Evolutionary conservation across 2,888 invertebrate genomes (phyloP), one percentile per base, ranked within the genome.

Genomic region (Leptinotarsa peninsularis): DNA sequence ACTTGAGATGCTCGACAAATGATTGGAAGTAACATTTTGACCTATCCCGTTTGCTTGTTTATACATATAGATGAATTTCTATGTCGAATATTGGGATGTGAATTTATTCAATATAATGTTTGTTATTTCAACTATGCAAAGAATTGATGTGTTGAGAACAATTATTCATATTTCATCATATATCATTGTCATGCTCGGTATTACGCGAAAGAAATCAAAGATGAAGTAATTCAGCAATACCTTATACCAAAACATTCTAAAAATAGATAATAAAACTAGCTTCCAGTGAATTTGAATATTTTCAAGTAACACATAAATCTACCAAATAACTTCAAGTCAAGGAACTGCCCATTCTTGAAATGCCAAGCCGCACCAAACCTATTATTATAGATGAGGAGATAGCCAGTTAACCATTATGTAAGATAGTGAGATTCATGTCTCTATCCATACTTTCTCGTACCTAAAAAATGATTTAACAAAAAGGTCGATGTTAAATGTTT

Each of bases 271-370:
- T 43, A 43, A 43, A 43, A 3, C 10, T 43, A 43, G 43, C 43
- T 43, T 10, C 7, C 13, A 43, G 10, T 43, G 13, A 10, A 43
- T 43, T 43, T 23, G 14, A 58, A 58, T 58, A 23, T 23, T 15
- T 21, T 58, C 4, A 15, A 58, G 4, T 21, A 23, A 14, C 15
- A 21, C 58, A 23, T 58, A 23, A 58, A 58, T 23, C 2, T 58
- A 4, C 58, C 21, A 23, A 58, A 58, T 58, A 58, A 58, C 23
- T 4, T 58, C 14, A 58, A 58, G 21, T 23, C 21, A 21, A 58
- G 23, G 58, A 58, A 23, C 58, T 58, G 54, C 18, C 54, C 54
- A 54, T 54, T 54, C 54, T 54, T 18, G n/a, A 52, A 52, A 58
- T 58, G 23, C 21, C 23, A 23, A 58, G 23, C 23, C 23, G 23